Conservation (phyloP, 2,888 invertebrate genomes). For the Lycaena phlaeas region DNA sequence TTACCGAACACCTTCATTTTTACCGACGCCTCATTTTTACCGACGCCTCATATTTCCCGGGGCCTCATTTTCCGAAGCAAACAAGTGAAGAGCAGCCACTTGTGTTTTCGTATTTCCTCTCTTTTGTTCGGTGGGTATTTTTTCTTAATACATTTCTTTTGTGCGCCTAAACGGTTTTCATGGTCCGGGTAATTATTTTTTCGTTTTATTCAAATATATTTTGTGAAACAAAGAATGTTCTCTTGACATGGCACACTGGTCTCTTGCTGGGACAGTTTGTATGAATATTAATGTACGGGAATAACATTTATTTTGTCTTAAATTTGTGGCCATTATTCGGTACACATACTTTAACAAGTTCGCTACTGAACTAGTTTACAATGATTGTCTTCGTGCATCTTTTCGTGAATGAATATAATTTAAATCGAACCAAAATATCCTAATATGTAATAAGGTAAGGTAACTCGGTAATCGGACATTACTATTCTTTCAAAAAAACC, state of each 20-base stretch:
- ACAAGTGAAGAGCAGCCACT: constrained; percentile 25
- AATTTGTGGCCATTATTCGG: no score
- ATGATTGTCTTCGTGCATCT: no score
- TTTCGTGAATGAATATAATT: no score
- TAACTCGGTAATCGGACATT: no score
- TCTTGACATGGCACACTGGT: not conserved
- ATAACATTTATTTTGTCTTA: no score
- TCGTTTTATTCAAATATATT: not conserved
- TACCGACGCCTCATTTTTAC: no score
- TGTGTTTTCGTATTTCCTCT: constrained; percentile 22
- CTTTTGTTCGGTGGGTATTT: constrained; percentile 22
- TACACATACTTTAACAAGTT: no score
- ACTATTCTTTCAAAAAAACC: no score
- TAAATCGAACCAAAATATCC: no score
- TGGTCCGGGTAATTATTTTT: constrained; percentile 9
- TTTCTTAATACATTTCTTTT: constrained; percentile 18
- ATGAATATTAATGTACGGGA: no score
- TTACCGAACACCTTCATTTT: constrained; percentile 19
- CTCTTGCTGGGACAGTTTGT: not conserved
- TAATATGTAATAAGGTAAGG: no score
- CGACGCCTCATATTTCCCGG: constrained; percentile 21
- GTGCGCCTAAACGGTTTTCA: constrained; percentile 18
- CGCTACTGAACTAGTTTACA: no score
- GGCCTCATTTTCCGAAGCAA: constrained; percentile 24
- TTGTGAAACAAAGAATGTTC: not conserved